A percentile compares a stretch with the other conserved stretches of the same genome.
phyloP scores from a whole-genome alignment of 1,140 invertebrate genomes.

The Psix sp. region DNA sequence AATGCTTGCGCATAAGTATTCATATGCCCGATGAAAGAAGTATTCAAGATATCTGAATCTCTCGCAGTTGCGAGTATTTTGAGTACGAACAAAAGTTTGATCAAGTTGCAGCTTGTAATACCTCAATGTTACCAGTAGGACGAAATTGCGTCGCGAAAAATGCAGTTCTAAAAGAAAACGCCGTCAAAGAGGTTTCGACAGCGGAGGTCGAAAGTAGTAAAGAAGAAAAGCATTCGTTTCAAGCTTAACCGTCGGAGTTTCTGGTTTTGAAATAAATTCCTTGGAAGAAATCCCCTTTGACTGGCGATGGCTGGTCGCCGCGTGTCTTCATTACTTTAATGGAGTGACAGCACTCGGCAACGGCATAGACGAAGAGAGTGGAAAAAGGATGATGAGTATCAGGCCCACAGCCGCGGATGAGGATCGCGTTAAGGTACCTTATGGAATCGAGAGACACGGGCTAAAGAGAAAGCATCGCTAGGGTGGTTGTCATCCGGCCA shows the following conservation, averaged over 20 bases:
- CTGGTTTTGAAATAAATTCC: constrained; percentile 71
- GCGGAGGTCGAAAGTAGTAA: constrained; percentile 44
- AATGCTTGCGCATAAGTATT: too few relatives aligned
- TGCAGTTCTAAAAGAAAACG: constrained; percentile 35
- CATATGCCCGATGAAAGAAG: too few relatives aligned
- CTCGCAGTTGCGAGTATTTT: not conserved
- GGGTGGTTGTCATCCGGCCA: constrained; percentile 54
- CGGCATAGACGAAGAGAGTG: constrained; percentile 46
- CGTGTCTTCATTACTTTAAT: constrained; percentile 77
- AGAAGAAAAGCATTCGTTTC: constrained; percentile 67
- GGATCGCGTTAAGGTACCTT: constrained; percentile 43
- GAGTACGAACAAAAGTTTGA: constrained; percentile 3
- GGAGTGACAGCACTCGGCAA: constrained; percentile 67
- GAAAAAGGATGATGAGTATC: constrained; percentile 34
- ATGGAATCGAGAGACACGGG: constrained; percentile 42
- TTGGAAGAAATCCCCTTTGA: constrained; percentile 70
- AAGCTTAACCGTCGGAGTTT: constrained; percentile 67
- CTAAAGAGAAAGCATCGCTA: constrained; percentile 29
- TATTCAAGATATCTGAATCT: too few relatives aligned
- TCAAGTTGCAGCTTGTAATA: not conserved
- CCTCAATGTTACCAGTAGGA: not conserved
- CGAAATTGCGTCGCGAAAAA: constrained; percentile 7
- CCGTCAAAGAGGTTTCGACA: constrained; percentile 45
- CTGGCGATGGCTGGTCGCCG: constrained; percentile 54
- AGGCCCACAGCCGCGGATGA: constrained; percentile 28